phyloP scores from a whole-genome alignment of 2,888 invertebrate species.

The Synergus japonicus region DNA sequence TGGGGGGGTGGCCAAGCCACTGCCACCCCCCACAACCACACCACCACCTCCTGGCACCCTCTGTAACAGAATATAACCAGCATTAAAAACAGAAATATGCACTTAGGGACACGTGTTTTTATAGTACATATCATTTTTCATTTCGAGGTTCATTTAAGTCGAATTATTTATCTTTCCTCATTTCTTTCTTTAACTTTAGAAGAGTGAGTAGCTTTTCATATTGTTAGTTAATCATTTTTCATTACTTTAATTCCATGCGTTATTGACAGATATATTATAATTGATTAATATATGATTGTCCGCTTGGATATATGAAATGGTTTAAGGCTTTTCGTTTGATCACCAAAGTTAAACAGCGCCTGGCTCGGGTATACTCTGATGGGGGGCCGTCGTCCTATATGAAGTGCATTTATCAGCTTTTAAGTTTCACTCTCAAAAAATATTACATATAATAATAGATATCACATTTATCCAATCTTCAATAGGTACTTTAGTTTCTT shows the following conservation, averaged over 20 bases:
- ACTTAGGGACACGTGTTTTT: not conserved
- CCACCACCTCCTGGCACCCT: conserved; percentile 74
- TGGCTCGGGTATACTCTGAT: no score
- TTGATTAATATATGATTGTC: no score
- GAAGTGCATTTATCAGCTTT: no score
- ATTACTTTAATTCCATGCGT: no score
- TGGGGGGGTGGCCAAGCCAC: conserved; percentile 75
- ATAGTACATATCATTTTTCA: not conserved
- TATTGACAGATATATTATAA: no score
- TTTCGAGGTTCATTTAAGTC: not conserved
- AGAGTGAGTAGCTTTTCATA: not conserved
- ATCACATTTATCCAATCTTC: not conserved
- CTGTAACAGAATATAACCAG: conserved; percentile 55
- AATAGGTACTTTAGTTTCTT: not conserved
- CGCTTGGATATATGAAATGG: no score
- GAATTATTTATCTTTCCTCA: no score
- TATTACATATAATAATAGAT: not conserved
- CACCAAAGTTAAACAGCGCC: no score
- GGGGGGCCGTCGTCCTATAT: no score
- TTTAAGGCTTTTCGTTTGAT: no score
- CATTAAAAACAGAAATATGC: conserved; percentile 32
- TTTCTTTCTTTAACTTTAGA: not conserved
- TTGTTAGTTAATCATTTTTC: not conserved
- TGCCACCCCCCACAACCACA: conserved; percentile 76
- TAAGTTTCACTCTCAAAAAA: no score